Evolutionary conservation across 2,113 vertebrate genomes (phyloP).

Genomic region (Gymnorhina tibicen): DNA sequence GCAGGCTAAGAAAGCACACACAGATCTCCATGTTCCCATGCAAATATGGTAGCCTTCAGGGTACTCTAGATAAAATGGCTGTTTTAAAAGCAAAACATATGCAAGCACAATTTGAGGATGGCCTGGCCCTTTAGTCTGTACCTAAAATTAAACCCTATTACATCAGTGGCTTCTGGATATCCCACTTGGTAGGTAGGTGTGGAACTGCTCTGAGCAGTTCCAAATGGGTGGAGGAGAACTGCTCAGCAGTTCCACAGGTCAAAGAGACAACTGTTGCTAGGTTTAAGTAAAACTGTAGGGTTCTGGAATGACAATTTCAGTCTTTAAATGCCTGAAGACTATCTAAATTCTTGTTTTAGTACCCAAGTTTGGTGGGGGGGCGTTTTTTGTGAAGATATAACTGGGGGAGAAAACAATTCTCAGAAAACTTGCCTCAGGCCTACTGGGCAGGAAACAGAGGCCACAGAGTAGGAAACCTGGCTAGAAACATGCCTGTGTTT

Average conservation of each 20-base stretch:
- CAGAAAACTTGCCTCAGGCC: neutral
- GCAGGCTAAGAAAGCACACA: neutral
- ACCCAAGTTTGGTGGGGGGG: neutral
- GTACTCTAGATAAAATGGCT: neutral
- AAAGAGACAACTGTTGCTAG: neutral
- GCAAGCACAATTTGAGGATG: neutral
- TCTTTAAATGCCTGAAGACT: neutral
- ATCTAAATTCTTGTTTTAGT: neutral
- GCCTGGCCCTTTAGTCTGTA: neutral
- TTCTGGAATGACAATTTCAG: neutral
- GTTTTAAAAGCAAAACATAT: neutral
- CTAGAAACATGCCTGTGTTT: neutral
- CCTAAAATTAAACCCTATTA: neutral
- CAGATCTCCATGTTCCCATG: neutral
- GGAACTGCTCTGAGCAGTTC: neutral
- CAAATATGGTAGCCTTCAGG: neutral
- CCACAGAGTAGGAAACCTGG: conserved; percentile 21
- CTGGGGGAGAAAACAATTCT: neutral
- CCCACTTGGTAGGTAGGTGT: neutral
- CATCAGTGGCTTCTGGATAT: neutral
- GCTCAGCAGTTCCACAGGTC: neutral
- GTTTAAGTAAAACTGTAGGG: neutral
- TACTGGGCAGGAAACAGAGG: conserved; percentile 11
- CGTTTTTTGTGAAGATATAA: neutral
- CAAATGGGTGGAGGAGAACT: neutral